Evolutionary conservation across 1,140 invertebrate species (phyloP).

Genomic region (Nylanderia fulva): DNA sequence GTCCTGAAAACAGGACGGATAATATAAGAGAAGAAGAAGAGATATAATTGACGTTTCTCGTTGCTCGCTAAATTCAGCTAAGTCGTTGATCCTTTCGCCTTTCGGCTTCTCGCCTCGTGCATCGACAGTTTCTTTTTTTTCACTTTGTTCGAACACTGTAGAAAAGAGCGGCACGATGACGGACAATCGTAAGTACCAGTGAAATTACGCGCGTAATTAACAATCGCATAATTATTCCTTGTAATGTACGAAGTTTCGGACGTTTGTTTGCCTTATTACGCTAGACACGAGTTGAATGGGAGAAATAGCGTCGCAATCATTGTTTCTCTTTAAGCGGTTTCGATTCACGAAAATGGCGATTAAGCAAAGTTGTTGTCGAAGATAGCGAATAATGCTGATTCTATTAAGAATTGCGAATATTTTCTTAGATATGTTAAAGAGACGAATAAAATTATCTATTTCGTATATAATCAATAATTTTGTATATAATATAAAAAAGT

Average conservation of each 20-base stretch:
- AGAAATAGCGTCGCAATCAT: neutral
- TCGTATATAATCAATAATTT: too few species aligned
- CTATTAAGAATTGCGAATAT: too few species aligned
- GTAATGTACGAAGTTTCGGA: too few species aligned
- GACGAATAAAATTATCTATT: too few species aligned
- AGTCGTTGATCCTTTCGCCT: too few species aligned
- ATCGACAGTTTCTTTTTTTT: constrained; percentile 70
- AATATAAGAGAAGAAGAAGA: neutral
- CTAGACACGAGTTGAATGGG: neutral
- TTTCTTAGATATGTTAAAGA: too few species aligned
- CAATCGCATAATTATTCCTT: too few species aligned
- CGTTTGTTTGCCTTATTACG: too few species aligned
- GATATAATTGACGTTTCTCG: neutral
- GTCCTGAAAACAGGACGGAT: neutral
- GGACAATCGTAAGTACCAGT: constrained; percentile 81
- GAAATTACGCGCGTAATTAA: neutral
- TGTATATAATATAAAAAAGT: neutral
- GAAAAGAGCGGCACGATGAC: constrained; percentile 75
- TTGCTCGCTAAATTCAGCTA: neutral
- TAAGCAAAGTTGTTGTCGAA: too few species aligned
- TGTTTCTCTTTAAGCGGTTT: too few species aligned
- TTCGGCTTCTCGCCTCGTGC: constrained; percentile 38
- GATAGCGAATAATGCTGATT: too few species aligned
- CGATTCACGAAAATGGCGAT: too few species aligned
- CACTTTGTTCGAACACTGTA: neutral